These are phyloP conservation scores for Tetranychus truncatus DNA, from an alignment of 2,888 invertebrate species.

Conservation along the genomic window DNA sequence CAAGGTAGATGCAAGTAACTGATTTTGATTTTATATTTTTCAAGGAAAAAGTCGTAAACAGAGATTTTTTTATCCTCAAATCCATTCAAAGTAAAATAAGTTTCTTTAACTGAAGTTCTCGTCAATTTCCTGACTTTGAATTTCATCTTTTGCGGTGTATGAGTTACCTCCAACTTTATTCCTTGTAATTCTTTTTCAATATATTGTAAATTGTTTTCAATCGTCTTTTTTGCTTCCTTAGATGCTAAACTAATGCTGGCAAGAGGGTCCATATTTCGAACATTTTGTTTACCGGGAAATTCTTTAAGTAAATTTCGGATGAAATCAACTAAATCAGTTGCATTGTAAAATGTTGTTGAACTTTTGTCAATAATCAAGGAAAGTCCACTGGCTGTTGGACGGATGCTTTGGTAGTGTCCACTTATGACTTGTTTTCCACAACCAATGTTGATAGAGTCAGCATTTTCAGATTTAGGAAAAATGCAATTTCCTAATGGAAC, in stretches of 20 bases:
- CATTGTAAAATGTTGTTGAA: constrained; percentile 16
- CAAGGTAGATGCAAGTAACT: not conserved
- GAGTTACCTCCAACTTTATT: not conserved
- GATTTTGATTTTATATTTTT: not conserved
- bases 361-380: constrained; percentile 17
- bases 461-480: not conserved
- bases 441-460: not conserved
- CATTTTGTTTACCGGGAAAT: not conserved
- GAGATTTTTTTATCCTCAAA: not conserved
- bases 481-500: constrained; percentile 10
- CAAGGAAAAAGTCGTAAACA: not conserved
- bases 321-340: not conserved
- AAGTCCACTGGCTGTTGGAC: constrained; percentile 12
- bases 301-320: not conserved
- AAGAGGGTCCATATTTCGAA: not conserved
- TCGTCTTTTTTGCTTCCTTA: not conserved
- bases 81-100: not conserved
- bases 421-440: constrained; percentile 9
- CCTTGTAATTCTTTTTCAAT: not conserved
- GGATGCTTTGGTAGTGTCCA: constrained; percentile 20
- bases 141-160: not conserved
- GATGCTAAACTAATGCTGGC: not conserved
- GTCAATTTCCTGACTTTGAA: not conserved
- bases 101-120: not conserved
- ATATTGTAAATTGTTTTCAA: not conserved